Evolutionary conservation across 2,888 invertebrate genomes (phyloP), one percentile per base, ranked within the genome.

Genomic region (Nemoura dubitans): DNA sequence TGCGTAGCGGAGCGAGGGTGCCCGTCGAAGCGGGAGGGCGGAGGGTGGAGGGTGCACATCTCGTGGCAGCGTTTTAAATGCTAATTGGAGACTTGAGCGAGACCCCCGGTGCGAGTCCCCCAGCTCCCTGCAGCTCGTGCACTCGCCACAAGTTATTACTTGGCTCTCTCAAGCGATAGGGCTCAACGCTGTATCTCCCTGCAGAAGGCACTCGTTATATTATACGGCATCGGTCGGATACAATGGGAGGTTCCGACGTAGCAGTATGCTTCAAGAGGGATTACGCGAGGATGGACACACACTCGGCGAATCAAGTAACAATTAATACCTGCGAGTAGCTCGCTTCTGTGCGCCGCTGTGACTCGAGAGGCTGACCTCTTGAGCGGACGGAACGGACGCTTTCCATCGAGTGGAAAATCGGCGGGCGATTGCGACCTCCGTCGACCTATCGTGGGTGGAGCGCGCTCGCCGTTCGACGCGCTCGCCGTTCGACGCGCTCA

Each of bases 1-100:
- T 43, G 83, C 42, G 83, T 6, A 7, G 83, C 42, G 42, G 1
- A 25, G 43, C 42, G 83, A 25, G 83, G 83, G 36, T 36, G 36
- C 36, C 36, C 36, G 36, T 36, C 36, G 36, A 6, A 36, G 36
- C 10, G 10, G 21, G 25, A 42, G 83, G 42, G 42, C 25, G 43
- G 27, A 42, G 83, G 42, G 42, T 43, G 43, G 27, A 42, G 83
- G 28, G 83, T 27, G 26, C 83, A 21, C 16, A 59, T 59, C 59
- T 59, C 59, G 16, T 59, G 59, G 59, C 43, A 83, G 42, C 83
- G 83, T 83, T 83, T 83, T 83, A 83, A 83, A 83, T 83, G 83
- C 83, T 83, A 83, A 83, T 83, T 83, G 83, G 83, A 83, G 83
- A 83, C 43, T 42, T 81, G 26, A 43, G 83, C 29, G 29, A 14